Percentiles rank a stretch among this genome's conserved stretches.
These are phyloP conservation scores for Limnothrissa miodon DNA, from an alignment of 2,113 vertebrate genomes.

Conservation along the genomic window DNA sequence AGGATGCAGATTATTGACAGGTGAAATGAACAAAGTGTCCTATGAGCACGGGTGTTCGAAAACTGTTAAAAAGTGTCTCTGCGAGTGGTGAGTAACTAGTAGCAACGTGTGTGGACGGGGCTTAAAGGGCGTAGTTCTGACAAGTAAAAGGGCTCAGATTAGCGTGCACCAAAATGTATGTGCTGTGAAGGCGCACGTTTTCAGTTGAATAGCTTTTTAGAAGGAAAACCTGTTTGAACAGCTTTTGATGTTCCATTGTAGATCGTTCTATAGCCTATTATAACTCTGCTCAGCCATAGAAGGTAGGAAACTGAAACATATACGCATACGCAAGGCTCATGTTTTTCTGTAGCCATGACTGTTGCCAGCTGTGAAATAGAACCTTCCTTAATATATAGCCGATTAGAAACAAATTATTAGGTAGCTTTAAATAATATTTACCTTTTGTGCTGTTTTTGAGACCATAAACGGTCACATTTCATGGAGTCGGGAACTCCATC, in stretches of 20 bases:
- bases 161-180: background rate
- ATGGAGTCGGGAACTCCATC: background rate
- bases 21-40: too few species aligned
- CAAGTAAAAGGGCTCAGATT: background rate
- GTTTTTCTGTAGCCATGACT: background rate
- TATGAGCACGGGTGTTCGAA: too few species aligned
- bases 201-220: background rate
- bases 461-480: background rate
- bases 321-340: background rate
- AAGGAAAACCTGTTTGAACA: background rate
- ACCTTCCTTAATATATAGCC: background rate
- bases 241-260: constrained; percentile 1
- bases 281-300: background rate
- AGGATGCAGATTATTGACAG: too few species aligned
- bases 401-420: background rate
- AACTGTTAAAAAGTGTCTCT: too few species aligned
- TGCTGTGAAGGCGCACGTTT: background rate
- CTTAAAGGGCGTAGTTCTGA: background rate
- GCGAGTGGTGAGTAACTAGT: too few species aligned
- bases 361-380: background rate
- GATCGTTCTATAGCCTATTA: background rate
- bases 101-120: too few species aligned
- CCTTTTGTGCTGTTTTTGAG: constrained; percentile 11
- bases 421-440: background rate
- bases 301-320: background rate